Conservation (phyloP, 92 coral and sea anemone species). For the Epizoanthus scotinus region DNA sequence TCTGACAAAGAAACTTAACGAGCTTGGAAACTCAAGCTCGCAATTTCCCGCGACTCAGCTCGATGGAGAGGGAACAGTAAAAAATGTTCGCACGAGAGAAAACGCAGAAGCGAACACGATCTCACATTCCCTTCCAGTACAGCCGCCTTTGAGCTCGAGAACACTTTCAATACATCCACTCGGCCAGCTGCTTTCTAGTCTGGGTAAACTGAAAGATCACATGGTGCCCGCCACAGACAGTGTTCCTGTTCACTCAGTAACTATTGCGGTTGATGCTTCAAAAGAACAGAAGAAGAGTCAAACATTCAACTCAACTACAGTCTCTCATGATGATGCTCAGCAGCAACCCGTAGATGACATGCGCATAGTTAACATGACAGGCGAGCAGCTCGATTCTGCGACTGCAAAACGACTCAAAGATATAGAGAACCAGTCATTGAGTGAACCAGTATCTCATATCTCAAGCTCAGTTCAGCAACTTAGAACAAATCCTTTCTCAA, state of each 20-base stretch:
- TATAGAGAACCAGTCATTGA: background rate
- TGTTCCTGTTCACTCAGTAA: background rate
- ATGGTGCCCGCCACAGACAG: background rate
- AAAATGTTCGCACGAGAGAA: background rate
- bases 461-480: background rate
- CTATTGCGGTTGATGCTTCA: background rate
- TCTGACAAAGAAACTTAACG: background rate
- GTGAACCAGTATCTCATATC: too few relatives aligned
- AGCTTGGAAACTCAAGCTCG: too few relatives aligned
- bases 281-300: background rate
- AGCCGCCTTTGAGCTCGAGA: background rate
- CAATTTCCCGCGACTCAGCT: background rate
- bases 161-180: constrained; percentile 30
- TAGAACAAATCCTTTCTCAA: background rate
- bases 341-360: background rate
- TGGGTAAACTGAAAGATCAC: constrained; percentile 29
- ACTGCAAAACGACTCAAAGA: background rate
- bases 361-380: background rate
- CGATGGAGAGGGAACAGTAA: background rate
- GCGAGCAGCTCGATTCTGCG: background rate
- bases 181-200: constrained; percentile 27
- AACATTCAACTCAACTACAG: background rate
- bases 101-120: background rate
- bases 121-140: background rate
- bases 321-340: background rate